Percentiles rank a stretch among this genome's conserved stretches.
Conservation (phyloP, 2,797 vertebrate genomes). For the Eidolon dupreanum region DNA sequence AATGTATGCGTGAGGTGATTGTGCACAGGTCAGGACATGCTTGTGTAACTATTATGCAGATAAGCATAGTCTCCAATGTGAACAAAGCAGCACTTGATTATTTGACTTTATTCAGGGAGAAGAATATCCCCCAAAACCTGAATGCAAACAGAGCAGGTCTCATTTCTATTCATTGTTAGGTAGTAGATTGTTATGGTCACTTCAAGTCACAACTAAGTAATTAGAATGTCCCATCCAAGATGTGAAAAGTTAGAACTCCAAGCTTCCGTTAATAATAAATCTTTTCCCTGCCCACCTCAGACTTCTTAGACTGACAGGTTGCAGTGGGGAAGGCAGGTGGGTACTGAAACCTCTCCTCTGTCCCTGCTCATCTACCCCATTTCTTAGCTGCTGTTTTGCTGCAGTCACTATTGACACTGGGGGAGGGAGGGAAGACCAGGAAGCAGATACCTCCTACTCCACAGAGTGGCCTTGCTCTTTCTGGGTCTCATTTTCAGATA, state of each 20-base stretch:
- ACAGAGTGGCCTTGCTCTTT: background rate
- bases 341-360: background rate
- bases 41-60: background rate
- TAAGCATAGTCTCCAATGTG: background rate
- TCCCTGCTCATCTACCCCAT: background rate
- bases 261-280: conserved; percentile 1
- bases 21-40: background rate
- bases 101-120: conserved; percentile 40
- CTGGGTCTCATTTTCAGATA: background rate
- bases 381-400: background rate
- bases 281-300: background rate
- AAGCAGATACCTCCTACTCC: background rate
- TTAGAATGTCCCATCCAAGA: conserved; percentile 1
- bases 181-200: background rate
- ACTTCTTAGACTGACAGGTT: background rate
- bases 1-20: background rate
- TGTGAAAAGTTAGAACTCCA: conserved; percentile 38
- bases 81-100: conserved; percentile 28
- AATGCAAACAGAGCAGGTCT: background rate
- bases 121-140: background rate
- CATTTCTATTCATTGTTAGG: conserved; percentile 5
- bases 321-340: background rate
- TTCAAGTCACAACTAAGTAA: conserved; percentile 39
- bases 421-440: background rate
- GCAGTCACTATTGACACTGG: background rate